phyloP scores from a whole-genome alignment of 2,113 vertebrate genomes.

The Istiophorus platypterus region DNA sequence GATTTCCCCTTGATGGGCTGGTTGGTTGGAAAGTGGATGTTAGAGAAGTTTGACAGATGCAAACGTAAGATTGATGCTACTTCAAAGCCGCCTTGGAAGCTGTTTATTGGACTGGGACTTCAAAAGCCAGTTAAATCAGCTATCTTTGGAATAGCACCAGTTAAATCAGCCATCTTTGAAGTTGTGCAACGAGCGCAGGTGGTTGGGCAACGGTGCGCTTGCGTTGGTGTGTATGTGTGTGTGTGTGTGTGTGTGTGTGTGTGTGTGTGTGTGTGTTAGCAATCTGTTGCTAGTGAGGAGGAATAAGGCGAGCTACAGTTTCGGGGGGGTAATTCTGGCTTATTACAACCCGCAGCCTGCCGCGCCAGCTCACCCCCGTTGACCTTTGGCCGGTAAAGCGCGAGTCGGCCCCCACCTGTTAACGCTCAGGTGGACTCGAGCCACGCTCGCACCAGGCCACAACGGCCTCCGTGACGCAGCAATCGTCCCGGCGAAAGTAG shows the following conservation, averaged over 20 bases:
- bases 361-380: not conserved
- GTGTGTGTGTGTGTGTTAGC: not conserved
- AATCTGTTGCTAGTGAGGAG: not conserved
- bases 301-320: constrained; percentile 16
- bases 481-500: too few relatives aligned
- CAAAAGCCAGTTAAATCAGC: constrained; percentile 66
- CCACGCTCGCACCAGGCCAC: too few relatives aligned
- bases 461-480: too few relatives aligned
- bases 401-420: not conserved
- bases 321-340: not conserved
- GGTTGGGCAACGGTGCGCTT: not conserved
- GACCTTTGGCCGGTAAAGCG: not conserved
- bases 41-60: constrained; percentile 72
- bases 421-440: not conserved
- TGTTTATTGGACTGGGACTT: constrained; percentile 70
- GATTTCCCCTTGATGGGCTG: constrained; percentile 65
- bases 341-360: not conserved
- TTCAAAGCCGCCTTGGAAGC: constrained; percentile 66
- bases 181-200: constrained; percentile 46
- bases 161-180: constrained; percentile 75
- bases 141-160: constrained; percentile 76
- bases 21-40: constrained; percentile 64
- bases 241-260: not conserved
- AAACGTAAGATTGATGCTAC: constrained; percentile 75
- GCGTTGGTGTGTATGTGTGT: too few relatives aligned